These are phyloP conservation scores for Phrixothrix hirtus DNA, from an alignment of 2,888 invertebrate genomes.

Conservation along the genomic window DNA sequence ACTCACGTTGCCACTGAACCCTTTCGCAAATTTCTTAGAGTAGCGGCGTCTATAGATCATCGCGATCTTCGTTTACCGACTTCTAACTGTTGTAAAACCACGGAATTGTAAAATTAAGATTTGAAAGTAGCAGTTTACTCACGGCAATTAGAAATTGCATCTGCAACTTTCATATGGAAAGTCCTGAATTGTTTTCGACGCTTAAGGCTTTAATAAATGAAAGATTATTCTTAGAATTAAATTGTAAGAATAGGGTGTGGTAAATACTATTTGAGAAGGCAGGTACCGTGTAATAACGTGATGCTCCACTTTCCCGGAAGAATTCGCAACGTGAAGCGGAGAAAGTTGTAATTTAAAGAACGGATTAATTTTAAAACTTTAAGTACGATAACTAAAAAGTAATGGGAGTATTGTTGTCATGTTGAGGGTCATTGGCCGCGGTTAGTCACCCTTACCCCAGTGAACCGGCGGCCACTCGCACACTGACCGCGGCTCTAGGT, in stretches of 20 bases:
- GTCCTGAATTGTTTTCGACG: slow-evolving; percentile 9
- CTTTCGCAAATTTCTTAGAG: slow-evolving; percentile 41
- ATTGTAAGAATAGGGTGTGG: neutral
- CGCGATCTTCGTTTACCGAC: slow-evolving; percentile 11
- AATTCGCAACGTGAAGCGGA: slow-evolving; percentile 38
- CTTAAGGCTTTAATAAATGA: neutral
- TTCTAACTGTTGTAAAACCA: too few relatives aligned
- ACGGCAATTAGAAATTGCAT: slow-evolving; percentile 24
- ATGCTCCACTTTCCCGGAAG: slow-evolving; percentile 42
- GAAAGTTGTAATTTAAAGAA: slow-evolving; percentile 33
- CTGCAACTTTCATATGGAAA: slow-evolving; percentile 25
- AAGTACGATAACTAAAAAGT: slow-evolving; percentile 9
- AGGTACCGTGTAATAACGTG: neutral
- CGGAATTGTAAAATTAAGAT: too few relatives aligned
- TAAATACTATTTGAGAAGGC: slow-evolving; percentile 5
- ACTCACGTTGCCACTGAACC: slow-evolving; percentile 54
- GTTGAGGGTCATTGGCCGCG: slow-evolving; percentile 49
- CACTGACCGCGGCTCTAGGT: slow-evolving; percentile 50
- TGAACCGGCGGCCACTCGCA: slow-evolving; percentile 58
- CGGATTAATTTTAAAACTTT: slow-evolving; percentile 2
- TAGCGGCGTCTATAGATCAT: too few relatives aligned
- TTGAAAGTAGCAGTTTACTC: too few relatives aligned
- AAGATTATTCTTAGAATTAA: slow-evolving; percentile 1
- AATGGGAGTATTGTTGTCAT: slow-evolving; percentile 17
- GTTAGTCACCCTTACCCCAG: slow-evolving; percentile 58